Conservation (phyloP, 1,140 invertebrate species). For the Zaprionus capensis region DNA sequence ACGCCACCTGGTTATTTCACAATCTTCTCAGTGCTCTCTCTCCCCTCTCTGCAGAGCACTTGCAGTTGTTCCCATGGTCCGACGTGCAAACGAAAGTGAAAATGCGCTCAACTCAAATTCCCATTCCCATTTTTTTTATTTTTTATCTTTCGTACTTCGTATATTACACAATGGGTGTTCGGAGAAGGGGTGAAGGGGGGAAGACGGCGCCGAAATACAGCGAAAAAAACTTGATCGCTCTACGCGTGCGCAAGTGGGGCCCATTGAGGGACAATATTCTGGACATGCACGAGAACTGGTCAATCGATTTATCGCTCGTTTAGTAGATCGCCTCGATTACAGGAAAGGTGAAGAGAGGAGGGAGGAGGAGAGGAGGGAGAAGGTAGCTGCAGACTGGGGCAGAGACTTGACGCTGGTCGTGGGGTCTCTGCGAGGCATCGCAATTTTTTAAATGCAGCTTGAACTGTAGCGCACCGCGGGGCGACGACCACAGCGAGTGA, state of each 20-base stretch:
- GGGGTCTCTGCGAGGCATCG: slow-evolving; percentile 10
- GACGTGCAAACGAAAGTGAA: slow-evolving; percentile 63
- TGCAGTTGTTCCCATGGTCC: slow-evolving; percentile 42
- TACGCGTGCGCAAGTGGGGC: slow-evolving; percentile 23
- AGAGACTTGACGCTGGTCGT: slow-evolving; percentile 10
- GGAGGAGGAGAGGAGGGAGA: slow-evolving; percentile 25
- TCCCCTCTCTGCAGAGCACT: slow-evolving; percentile 15
- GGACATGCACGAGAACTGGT: slow-evolving; percentile 66
- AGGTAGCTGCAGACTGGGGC: slow-evolving; percentile 25
- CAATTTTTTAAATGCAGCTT: slow-evolving; percentile 72
- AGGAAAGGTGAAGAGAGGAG: slow-evolving; percentile 5
- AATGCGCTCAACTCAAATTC: slow-evolving; percentile 35
- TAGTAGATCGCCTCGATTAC: slow-evolving; percentile 45
- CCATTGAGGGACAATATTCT: slow-evolving; percentile 62
- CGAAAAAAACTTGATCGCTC: slow-evolving; percentile 47
- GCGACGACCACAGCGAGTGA: slow-evolving; percentile 59
- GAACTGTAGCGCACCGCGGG: slow-evolving; percentile 73
- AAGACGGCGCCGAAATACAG: slow-evolving; percentile 16
- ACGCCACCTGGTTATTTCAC: slow-evolving; percentile 18
- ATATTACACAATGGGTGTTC: slow-evolving; percentile 72
- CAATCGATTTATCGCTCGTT: slow-evolving; percentile 49
- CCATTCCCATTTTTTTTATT: slow-evolving; percentile 15
- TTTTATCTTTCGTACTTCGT: slow-evolving; percentile 45
- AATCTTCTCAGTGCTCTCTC: slow-evolving; percentile 2
- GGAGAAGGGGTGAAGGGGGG: slow-evolving; percentile 2